Percentiles rank a stretch among this genome's conserved stretches.
These are phyloP conservation scores for Drosophila sturtevanti DNA, from an alignment of 1,140 invertebrate genomes.

Conservation along the genomic window DNA sequence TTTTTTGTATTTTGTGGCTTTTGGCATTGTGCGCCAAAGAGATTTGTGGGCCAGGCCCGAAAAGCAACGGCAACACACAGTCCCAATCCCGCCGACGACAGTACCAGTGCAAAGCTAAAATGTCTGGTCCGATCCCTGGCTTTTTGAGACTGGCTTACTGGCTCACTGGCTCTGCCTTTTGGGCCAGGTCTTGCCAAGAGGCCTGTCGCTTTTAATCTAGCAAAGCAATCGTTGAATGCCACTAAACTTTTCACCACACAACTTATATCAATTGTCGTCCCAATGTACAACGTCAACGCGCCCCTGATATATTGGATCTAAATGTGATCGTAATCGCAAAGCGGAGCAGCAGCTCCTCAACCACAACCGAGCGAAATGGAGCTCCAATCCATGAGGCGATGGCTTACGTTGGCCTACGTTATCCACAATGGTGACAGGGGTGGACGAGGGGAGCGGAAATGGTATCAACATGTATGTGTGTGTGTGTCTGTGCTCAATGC, in stretches of 20 bases:
- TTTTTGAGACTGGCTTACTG: background rate
- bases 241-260: slow-evolving; percentile 82
- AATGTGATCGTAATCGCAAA: slow-evolving; percentile 82
- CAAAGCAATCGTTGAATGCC: slow-evolving; percentile 82
- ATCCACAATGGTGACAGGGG: background rate
- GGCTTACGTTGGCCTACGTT: slow-evolving; percentile 31
- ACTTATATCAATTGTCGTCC: slow-evolving; percentile 82
- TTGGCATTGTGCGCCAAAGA: slow-evolving; percentile 70
- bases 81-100: background rate
- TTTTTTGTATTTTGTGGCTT: slow-evolving; percentile 26
- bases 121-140: background rate
- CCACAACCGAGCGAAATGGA: slow-evolving; percentile 30
- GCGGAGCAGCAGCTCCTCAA: slow-evolving; percentile 56
- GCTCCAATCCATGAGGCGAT: slow-evolving; percentile 35
- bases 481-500: slow-evolving; percentile 18
- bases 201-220: slow-evolving; percentile 80
- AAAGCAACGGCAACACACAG: slow-evolving; percentile 16
- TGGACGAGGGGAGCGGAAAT: background rate
- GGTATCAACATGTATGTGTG: background rate
- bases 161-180: background rate
- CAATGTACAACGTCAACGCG: slow-evolving; percentile 81
- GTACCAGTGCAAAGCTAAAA: slow-evolving; percentile 23
- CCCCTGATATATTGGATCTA: slow-evolving; percentile 82
- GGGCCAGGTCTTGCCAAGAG: slow-evolving; percentile 18
- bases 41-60: slow-evolving; percentile 71